Conservation (phyloP, 2,888 invertebrate species). For the Drosophila mayaguana region DNA sequence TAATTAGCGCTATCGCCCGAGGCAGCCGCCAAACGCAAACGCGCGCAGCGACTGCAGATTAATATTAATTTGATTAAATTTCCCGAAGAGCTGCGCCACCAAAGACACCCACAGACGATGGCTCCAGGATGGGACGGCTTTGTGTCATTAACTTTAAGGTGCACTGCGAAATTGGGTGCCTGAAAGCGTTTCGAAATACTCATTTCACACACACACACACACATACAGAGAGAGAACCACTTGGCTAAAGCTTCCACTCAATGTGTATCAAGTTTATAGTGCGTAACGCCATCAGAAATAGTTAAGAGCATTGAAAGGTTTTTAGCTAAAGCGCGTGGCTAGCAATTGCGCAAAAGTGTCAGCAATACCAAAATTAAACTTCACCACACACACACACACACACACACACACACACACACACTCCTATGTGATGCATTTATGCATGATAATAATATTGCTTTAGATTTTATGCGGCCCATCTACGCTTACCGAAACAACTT, state of each 20-base stretch:
- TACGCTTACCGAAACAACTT: conserved; percentile 18
- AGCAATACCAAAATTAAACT: neutral
- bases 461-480: conserved; percentile 37
- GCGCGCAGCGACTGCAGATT: conserved; percentile 41
- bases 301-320: conserved; percentile 77
- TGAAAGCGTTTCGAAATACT: conserved; percentile 44
- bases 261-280: conserved; percentile 56
- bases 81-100: neutral
- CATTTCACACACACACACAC: conserved; percentile 21
- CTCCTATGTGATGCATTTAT: conserved; percentile 5
- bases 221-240: conserved; percentile 1
- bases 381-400: neutral
- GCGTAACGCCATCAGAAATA: conserved; percentile 72
- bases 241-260: conserved; percentile 13
- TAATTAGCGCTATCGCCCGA: conserved; percentile 52
- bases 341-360: conserved; percentile 47
- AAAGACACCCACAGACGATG: conserved; percentile 16
- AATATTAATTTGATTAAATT: conserved; percentile 60
- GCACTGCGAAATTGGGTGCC: conserved; percentile 54
- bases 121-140: conserved; percentile 46
- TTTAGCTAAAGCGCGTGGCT: conserved; percentile 65
- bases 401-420: neutral
- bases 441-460: conserved; percentile 40
- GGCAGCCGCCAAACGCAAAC: conserved; percentile 22
- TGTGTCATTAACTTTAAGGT: conserved; percentile 68